These are phyloP conservation scores for Siniperca knerii DNA, from an alignment of 2,113 vertebrate genomes.

Conservation along the genomic window DNA sequence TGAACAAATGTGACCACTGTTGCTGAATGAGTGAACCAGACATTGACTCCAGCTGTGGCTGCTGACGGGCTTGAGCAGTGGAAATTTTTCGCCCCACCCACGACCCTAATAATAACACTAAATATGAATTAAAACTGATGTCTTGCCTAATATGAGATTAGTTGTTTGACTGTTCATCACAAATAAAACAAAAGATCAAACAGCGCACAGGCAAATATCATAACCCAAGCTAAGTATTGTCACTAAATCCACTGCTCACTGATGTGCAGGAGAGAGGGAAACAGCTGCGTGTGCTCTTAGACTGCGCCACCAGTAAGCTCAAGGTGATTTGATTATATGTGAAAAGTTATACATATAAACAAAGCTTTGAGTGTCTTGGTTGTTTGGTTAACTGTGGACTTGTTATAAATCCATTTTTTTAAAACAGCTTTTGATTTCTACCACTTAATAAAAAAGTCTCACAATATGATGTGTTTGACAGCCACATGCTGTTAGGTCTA, in stretches of 20 bases:
- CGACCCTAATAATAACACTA: neutral
- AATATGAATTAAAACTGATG: neutral
- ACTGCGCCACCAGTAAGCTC: neutral
- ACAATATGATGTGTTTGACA: constrained; percentile 7
- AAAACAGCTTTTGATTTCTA: constrained; percentile 8
- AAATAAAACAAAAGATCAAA: too few species aligned
- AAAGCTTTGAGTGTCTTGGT: neutral
- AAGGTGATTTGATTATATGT: neutral
- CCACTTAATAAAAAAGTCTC: constrained; percentile 10
- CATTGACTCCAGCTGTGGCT: neutral
- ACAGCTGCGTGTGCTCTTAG: too few species aligned
- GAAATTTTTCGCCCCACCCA: neutral
- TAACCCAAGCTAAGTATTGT: too few species aligned
- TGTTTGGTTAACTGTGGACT: neutral
- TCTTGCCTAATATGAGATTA: neutral
- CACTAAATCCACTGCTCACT: too few species aligned
- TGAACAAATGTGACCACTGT: neutral
- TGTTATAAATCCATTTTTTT: neutral
- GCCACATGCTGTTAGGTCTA: neutral
- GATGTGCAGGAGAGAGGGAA: too few species aligned
- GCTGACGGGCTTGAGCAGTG: neutral
- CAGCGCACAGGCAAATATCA: too few species aligned
- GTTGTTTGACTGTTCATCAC: neutral
- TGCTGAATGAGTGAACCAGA: neutral
- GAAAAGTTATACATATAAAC: neutral